Evolutionary conservation across 1,140 invertebrate genomes (phyloP).

Genomic region (Rhizoglyphus robini): DNA sequence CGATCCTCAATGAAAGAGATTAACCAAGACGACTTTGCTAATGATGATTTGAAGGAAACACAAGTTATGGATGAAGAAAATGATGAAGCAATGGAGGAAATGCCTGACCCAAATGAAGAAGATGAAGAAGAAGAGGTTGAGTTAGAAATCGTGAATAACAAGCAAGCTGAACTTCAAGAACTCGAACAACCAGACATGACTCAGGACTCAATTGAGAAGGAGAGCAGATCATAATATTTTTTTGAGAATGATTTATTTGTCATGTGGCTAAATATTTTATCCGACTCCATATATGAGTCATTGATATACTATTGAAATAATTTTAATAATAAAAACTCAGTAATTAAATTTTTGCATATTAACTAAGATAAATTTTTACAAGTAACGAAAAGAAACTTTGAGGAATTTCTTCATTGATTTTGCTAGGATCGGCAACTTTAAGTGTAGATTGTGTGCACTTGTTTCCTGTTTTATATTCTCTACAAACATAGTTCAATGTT

Average conservation of each 20-base stretch:
- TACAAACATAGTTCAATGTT: slow-evolving; percentile 17
- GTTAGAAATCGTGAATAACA: neutral
- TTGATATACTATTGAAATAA: no score
- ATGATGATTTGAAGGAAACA: neutral
- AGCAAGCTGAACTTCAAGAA: neutral
- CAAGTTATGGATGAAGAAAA: neutral
- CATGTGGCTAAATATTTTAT: neutral
- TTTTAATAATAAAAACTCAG: no score
- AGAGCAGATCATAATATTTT: neutral
- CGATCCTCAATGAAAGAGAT: neutral
- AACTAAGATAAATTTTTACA: slow-evolving; percentile 19
- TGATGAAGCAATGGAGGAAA: neutral
- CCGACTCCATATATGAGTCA: no score
- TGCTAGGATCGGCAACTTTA: neutral
- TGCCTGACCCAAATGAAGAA: neutral
- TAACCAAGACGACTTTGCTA: neutral
- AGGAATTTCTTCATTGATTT: slow-evolving; percentile 11
- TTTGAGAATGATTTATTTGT: neutral
- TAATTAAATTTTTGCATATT: no score
- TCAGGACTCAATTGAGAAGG: no score
- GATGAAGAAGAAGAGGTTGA: neutral
- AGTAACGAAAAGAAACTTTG: slow-evolving; percentile 17
- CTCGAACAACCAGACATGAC: neutral
- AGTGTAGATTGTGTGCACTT: neutral
- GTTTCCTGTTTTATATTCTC: neutral